These are phyloP conservation scores for Eremophila alpestris DNA, from an alignment of 2,797 vertebrate species.

Conservation along the genomic window DNA sequence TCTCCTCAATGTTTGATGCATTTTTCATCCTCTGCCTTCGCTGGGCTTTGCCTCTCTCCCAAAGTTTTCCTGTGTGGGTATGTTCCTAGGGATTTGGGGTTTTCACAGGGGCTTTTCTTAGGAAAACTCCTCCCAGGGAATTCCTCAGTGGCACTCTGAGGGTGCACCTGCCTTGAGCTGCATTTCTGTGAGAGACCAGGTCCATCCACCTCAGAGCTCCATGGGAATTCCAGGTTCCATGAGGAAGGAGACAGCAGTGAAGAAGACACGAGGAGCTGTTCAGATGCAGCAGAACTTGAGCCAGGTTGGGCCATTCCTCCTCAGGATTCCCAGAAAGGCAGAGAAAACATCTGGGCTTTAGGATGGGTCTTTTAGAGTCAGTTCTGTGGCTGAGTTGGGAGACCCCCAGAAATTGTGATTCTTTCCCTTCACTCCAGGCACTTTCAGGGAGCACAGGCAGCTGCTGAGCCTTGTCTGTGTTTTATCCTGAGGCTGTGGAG, in stretches of 20 bases:
- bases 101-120: background rate
- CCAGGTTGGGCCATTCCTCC: background rate
- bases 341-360: background rate
- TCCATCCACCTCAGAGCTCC: background rate
- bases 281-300: background rate
- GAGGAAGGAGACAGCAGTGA: background rate
- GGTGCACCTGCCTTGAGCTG: background rate
- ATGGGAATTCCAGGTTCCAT: background rate
- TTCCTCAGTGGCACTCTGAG: background rate
- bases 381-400: background rate
- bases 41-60: background rate
- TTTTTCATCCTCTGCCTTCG: conserved; percentile 27
- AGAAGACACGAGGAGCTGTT: rapidly evolving
- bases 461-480: background rate
- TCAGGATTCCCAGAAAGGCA: background rate
- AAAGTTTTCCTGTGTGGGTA: background rate
- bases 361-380: background rate
- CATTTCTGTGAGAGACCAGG: background rate
- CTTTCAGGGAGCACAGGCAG: background rate
- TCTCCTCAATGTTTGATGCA: background rate
- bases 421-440: background rate
- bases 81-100: background rate
- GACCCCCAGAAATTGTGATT: background rate
- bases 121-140: background rate
- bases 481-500: background rate